Evolutionary conservation across 2,113 vertebrate species (phyloP), one percentile per base, ranked within the genome.

Genomic region (Hymenochirus boettgeri): DNA sequence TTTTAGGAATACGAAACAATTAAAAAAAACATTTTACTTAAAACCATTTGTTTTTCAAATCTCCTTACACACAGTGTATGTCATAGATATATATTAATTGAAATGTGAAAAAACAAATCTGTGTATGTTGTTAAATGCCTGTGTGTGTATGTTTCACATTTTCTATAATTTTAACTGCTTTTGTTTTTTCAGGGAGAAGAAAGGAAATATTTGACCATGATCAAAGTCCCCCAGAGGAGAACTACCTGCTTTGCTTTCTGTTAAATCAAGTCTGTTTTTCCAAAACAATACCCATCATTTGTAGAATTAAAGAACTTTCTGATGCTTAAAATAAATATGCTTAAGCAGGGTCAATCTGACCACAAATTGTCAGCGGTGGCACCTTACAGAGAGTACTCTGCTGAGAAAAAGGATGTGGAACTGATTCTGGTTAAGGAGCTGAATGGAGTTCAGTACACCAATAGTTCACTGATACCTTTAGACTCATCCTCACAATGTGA

Each of bases 361-460:
- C 85, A 86, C 81, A 85, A 90, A 79, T 85, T 89, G 66, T 86
- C 90, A 66, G 89, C 88, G 39, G 87, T 82, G 75, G 86, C 79
- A 70, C 84, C 91, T 1, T n/a, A n/a, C n/a, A n/a, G n/a, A n/a
- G n/a, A n/a, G n/a, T n/a, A n/a, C n/a, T n/a, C n/a, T n/a, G n/a
- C n/a, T n/a, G 87, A 88, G 61, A 91, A 85, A 77, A 97, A 90
- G 72, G 89, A 94, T 9, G 91, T 93, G 35, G 94, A 97, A 75
- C 86, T 98, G 71, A 76, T 95, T 48, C 79, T 97, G 80, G 90
- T 97, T 69, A 99, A 96, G 78, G 93, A 98, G 72, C 93, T 88
- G 78, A 98, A 99, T 74, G 96, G 96, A 5, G 91, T 98, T 72
- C 96, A 98, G 79, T 96, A 92, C 79, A 92, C 94, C 70, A 92